phyloP scores from a whole-genome alignment of 2,797 vertebrate species.

The Chloroceryle inda region DNA sequence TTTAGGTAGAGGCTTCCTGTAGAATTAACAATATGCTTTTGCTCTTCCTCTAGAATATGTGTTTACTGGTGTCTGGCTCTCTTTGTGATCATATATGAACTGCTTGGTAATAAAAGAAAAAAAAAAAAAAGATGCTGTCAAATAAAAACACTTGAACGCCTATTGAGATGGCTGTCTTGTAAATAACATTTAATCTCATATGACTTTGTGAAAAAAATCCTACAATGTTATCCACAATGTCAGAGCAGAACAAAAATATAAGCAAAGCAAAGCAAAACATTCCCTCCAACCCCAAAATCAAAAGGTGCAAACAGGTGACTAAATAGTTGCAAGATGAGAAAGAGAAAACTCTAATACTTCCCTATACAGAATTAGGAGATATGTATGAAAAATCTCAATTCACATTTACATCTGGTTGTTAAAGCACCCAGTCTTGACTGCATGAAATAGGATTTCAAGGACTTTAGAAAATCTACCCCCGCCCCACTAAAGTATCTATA shows the following conservation, averaged over 20 bases:
- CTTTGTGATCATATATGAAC: background rate
- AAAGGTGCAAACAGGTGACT: background rate
- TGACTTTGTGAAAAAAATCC: background rate
- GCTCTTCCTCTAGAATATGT: background rate
- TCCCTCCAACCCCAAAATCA: background rate
- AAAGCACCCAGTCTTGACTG: background rate
- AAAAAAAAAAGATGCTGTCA: background rate
- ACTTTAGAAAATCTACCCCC: background rate
- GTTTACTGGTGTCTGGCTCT: background rate
- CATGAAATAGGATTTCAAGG: background rate
- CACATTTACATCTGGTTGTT: background rate
- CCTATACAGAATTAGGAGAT: background rate
- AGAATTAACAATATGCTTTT: background rate
- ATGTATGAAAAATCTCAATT: background rate
- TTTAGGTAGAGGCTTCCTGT: background rate
- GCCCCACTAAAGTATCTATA: background rate
- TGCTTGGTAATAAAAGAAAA: background rate
- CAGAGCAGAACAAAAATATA: background rate
- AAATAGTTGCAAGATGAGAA: background rate
- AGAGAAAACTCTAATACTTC: background rate
- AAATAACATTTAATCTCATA: background rate
- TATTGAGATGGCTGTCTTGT: background rate
- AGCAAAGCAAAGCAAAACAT: background rate
- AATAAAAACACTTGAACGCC: background rate
- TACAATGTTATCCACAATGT: background rate